phyloP scores from a whole-genome alignment of 2,113 vertebrate species.

The Actenoides hombroni region DNA sequence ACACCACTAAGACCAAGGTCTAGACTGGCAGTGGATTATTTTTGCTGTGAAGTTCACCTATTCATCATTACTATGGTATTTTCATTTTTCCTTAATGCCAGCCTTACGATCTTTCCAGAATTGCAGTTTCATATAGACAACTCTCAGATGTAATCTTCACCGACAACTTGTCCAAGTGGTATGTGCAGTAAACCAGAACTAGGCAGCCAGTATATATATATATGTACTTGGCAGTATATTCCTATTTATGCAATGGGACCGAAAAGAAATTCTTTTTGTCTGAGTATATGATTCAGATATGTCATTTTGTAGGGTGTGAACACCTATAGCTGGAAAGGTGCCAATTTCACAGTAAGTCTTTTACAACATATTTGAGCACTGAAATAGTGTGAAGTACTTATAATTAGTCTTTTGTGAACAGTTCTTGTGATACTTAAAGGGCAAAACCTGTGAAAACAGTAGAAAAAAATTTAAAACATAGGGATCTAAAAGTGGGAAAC shows the following conservation, averaged over 20 bases:
- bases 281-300: not conserved
- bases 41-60: not conserved
- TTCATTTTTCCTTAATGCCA: not conserved
- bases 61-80: not conserved
- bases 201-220: too few relatives aligned
- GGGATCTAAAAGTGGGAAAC: not conserved
- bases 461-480: not conserved
- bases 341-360: not conserved
- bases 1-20: not conserved
- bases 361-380: not conserved
- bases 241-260: not conserved
- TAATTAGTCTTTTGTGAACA: not conserved
- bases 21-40: not conserved
- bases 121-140: accelerated
- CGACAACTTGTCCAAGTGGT: not conserved
- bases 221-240: not conserved
- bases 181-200: not conserved
- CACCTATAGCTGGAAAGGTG: not conserved
- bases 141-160: not conserved
- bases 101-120: not conserved
- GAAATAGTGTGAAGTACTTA: not conserved
- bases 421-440: not conserved
- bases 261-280: not conserved
- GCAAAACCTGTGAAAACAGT: not conserved
- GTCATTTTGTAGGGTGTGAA: not conserved